Base-by-base conservation (phyloP, 2,797 vertebrate species). In the Sebastes steindachneri region DNA sequence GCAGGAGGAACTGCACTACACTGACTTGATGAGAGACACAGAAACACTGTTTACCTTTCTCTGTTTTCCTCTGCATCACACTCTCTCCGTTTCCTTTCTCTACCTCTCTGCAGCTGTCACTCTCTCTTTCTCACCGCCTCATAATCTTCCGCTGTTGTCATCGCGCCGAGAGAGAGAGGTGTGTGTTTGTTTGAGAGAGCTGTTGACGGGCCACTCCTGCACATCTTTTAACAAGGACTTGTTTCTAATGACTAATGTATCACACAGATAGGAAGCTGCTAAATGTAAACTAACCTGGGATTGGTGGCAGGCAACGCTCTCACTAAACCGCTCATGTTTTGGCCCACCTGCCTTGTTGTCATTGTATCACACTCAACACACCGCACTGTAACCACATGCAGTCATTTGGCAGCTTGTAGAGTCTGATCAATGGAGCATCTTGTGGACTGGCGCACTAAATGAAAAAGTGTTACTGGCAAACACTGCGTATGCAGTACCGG, bases 171-270 rank as follows among this genome's bases (percentile, higher is more conserved):
- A 48, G 82, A 68, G 82, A 68, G 82, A 83, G 45, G 68, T 85
- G 84, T 91, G 86, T 84, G 89, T 89, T 93, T 93, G 91, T 88
- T 83, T 68, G 69, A 84, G 63, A 60, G 63, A 60, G 9, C 67
- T 31, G 86, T 70, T 93, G 93, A 94, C 91, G 83, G 48, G 63
- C 29, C 7, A 19, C 79, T 84, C 54, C 71, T 79, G 68, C 84
- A 45, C 78, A 66, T 95, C 95, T 95, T 93, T 96, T 94, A 95
- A 87, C 95, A 82, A 77, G 26, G 82, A 59, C 82, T 82, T 89
- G 83, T 93, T 87, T 60, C 73, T 79, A 85, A 88, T 89, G 89
- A 93, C 75, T 88, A 86, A 86, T 85, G 77, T 66, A 55, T 77
- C 74, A 37, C 73, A 75, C 65, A 35, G 83, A 87, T 64, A 83